These are phyloP conservation scores for Bombus huntii DNA, from an alignment of 1,140 invertebrate species.

Conservation along the genomic window DNA sequence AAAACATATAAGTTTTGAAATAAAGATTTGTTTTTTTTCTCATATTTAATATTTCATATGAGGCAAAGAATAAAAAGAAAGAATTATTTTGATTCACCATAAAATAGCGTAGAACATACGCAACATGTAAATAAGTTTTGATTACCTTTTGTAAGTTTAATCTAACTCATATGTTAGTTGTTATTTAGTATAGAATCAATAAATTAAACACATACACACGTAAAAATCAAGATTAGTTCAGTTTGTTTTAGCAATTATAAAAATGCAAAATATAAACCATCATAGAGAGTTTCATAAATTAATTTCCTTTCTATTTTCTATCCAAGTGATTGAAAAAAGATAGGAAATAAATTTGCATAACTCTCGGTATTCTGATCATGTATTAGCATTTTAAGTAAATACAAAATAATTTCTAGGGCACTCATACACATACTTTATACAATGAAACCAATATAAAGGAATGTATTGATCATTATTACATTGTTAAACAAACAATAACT, in stretches of 20 bases:
- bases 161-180: slow-evolving; percentile 43
- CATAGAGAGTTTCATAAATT: slow-evolving; percentile 2
- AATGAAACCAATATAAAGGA: slow-evolving; percentile 49
- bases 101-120: slow-evolving; percentile 56
- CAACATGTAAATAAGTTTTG: slow-evolving; percentile 68
- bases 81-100: slow-evolving; percentile 69
- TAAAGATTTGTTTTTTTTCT: slow-evolving; percentile 11
- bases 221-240: slow-evolving; percentile 20
- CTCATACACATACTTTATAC: slow-evolving; percentile 35
- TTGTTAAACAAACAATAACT: slow-evolving; percentile 53
- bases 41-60: slow-evolving; percentile 15
- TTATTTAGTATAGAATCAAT: slow-evolving; percentile 37
- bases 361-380: neutral
- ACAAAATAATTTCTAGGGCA: slow-evolving; percentile 34
- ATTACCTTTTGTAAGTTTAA: slow-evolving; percentile 64
- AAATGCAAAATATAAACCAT: slow-evolving; percentile 17
- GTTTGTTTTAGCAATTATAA: slow-evolving; percentile 16
- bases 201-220: slow-evolving; percentile 44
- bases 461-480: slow-evolving; percentile 58
- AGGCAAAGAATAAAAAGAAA: slow-evolving; percentile 40
- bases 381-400: slow-evolving; percentile 14
- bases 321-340: neutral
- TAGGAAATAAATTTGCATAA: neutral
- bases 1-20: slow-evolving; percentile 38
- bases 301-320: slow-evolving; percentile 1